Evolutionary conservation across 2,888 invertebrate species (phyloP).

Genomic region (Keiferia lycopersicella): DNA sequence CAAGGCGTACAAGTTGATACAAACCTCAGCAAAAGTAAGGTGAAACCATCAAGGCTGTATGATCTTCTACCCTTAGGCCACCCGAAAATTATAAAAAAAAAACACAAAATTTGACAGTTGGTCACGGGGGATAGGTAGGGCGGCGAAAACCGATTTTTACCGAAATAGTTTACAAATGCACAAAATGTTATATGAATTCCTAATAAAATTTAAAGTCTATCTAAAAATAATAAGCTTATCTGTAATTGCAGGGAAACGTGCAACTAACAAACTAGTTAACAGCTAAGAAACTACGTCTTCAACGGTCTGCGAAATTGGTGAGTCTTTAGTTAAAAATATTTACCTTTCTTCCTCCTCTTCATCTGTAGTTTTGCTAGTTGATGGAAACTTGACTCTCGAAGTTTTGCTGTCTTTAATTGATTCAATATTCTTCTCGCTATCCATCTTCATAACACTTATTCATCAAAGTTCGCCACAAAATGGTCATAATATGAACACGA

Average conservation of each 20-base stretch:
- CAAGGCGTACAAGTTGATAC: too few relatives aligned
- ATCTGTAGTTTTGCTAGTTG: conserved; percentile 57
- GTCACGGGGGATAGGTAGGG: too few relatives aligned
- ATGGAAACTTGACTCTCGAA: conserved; percentile 46
- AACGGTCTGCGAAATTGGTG: background rate
- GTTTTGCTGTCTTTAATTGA: background rate
- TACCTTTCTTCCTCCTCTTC: conserved; percentile 69
- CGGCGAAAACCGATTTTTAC: conserved; percentile 6
- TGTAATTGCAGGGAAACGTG: too few relatives aligned
- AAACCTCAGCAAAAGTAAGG: too few relatives aligned
- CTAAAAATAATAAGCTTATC: too few relatives aligned
- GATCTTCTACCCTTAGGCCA: too few relatives aligned
- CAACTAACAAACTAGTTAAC: too few relatives aligned
- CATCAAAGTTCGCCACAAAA: conserved; percentile 33
- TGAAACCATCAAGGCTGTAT: too few relatives aligned
- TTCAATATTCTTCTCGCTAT: conserved; percentile 43
- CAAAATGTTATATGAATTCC: background rate
- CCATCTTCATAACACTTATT: conserved; percentile 58
- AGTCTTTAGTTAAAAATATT: conserved; percentile 25
- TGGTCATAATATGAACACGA: conserved; percentile 34
- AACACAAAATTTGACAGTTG: too few relatives aligned
- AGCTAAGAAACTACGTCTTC: background rate
- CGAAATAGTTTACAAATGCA: background rate
- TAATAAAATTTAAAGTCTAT: too few relatives aligned
- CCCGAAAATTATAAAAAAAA: too few relatives aligned